Conservation (phyloP, 1,140 invertebrate species). For the Drosophila elegans region DNA sequence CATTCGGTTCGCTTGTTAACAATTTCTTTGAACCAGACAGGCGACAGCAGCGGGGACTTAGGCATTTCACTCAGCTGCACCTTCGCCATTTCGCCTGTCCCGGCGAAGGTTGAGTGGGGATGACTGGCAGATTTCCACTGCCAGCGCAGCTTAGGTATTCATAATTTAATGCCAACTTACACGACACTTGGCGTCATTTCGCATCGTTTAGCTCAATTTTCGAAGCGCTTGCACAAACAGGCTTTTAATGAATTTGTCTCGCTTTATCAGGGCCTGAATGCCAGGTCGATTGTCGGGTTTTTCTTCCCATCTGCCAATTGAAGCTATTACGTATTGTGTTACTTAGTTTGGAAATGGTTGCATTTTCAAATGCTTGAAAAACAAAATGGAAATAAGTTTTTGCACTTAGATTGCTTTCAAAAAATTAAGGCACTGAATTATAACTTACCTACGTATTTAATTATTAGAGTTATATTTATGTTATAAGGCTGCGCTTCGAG, state of each 20-base stretch:
- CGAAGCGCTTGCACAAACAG: conserved; percentile 48
- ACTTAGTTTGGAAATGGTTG: too few species aligned
- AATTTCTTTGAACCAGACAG: conserved; percentile 54
- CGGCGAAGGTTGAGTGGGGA: conserved; percentile 19
- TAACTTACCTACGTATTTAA: too few species aligned
- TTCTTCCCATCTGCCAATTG: neutral
- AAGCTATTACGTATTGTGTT: neutral
- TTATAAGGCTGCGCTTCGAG: too few species aligned
- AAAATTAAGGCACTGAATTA: too few species aligned
- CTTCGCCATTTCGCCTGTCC: conserved; percentile 31
- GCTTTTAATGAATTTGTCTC: conserved; percentile 51
- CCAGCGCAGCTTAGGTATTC: conserved; percentile 57
- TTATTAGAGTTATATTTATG: too few species aligned
- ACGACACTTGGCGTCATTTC: conserved; percentile 71
- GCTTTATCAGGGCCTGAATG: conserved; percentile 34
- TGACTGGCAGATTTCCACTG: conserved; percentile 61
- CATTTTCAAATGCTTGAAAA: neutral
- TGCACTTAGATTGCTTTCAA: too few species aligned
- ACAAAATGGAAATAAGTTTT: too few species aligned
- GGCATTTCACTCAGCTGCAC: conserved; percentile 50
- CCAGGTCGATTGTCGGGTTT: conserved; percentile 5
- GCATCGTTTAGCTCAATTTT: conserved; percentile 74
- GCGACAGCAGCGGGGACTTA: conserved; percentile 45
- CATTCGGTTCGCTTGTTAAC: conserved; percentile 80
- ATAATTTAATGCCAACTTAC: conserved; percentile 77